Evolutionary conservation across 2,797 vertebrate species (phyloP).

Genomic region (Hydrocynus forskahlii): DNA sequence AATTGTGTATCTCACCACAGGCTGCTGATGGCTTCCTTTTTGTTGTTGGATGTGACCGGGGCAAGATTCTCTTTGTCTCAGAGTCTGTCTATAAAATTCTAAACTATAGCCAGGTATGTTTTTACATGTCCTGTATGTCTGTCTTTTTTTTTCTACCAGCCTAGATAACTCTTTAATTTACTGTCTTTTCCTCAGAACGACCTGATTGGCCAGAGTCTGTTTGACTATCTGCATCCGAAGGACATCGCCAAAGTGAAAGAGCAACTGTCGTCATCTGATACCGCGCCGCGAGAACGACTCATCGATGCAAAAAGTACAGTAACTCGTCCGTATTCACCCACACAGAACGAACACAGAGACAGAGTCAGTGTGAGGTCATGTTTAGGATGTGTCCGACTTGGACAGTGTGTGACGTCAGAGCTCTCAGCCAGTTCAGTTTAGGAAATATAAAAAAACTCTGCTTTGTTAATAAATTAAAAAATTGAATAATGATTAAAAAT

Average conservation of each 20-base stretch:
- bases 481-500: neutral
- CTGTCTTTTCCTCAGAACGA: slow-evolving; percentile 82
- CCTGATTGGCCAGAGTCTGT: slow-evolving; percentile 97
- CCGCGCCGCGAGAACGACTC: slow-evolving; percentile 92
- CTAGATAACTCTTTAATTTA: neutral
- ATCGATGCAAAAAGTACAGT: slow-evolving; percentile 95
- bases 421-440: neutral
- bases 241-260: slow-evolving; percentile 99
- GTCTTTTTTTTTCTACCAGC: neutral
- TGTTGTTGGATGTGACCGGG: slow-evolving; percentile 97
- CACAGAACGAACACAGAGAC: neutral
- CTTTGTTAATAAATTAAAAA: neutral
- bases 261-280: slow-evolving; percentile 97
- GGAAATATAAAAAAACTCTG: neutral
- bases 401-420: neutral
- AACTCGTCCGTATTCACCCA: neutral
- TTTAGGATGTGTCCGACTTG: neutral
- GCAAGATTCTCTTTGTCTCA: slow-evolving; percentile 98
- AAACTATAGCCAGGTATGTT: slow-evolving; percentile 96
- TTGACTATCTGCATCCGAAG: slow-evolving; percentile 98
- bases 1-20: slow-evolving; percentile 69
- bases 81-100: slow-evolving; percentile 99
- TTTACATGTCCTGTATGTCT: neutral
- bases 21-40: slow-evolving; percentile 98
- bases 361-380: neutral